A percentile compares a stretch with the other conserved stretches of the same genome.
phyloP scores from a whole-genome alignment of 2,888 invertebrate genomes.

The Spatulosminthurus flaviceps region DNA sequence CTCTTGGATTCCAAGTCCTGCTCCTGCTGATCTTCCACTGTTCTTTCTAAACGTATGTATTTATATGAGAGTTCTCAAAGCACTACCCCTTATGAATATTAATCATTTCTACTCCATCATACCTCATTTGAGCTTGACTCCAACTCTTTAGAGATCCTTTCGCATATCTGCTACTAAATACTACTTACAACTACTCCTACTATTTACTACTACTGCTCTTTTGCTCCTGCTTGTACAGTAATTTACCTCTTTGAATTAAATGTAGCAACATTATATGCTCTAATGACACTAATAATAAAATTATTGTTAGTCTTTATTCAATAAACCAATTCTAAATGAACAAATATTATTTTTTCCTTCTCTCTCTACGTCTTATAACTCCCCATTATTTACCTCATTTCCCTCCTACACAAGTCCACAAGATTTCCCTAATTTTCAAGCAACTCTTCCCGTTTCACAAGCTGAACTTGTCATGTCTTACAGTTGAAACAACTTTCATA shows the following conservation, averaged over 20 bases:
- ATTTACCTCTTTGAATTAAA: neutral
- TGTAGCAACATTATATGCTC: too few species aligned
- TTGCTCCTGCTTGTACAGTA: too few species aligned
- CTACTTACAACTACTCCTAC: too few species aligned
- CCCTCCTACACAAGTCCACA: too few species aligned
- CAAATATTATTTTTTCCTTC: neutral
- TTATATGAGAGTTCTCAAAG: neutral
- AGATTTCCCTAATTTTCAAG: too few species aligned
- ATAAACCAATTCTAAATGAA: neutral
- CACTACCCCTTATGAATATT: conserved; percentile 16
- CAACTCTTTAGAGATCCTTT: neutral
- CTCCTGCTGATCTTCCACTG: conserved; percentile 11
- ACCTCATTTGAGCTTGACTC: neutral
- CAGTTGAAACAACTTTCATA: too few species aligned
- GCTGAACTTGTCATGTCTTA: too few species aligned
- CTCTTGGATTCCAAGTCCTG: neutral
- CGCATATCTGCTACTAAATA: too few species aligned
- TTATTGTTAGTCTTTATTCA: neutral
- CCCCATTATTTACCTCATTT: too few species aligned
- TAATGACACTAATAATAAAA: conserved; percentile 15
- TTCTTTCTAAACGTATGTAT: too few species aligned
- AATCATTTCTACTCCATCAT: conserved; percentile 28
- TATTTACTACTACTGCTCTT: too few species aligned
- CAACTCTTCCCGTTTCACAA: too few species aligned
- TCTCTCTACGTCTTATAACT: conserved; percentile 4